These are phyloP conservation scores for Myioborus miniatus DNA, from an alignment of 2,797 vertebrate species.

Conservation along the genomic window DNA sequence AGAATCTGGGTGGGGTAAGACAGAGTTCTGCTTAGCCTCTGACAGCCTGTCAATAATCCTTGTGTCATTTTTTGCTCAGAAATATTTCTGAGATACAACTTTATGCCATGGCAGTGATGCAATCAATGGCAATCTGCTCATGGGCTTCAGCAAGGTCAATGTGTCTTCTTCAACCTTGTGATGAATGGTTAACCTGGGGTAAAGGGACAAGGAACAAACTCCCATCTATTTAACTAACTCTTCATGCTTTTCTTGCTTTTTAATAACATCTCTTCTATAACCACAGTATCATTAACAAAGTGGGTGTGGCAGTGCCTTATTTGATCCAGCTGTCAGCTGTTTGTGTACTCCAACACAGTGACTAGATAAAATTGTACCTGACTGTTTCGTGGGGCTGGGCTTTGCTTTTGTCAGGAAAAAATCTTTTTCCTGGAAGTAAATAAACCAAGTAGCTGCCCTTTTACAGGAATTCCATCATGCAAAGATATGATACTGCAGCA, in stretches of 20 bases:
- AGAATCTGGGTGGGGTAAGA: not conserved
- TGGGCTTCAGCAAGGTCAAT: not conserved
- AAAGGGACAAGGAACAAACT: not conserved
- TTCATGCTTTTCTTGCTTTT: not conserved
- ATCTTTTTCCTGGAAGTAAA: not conserved
- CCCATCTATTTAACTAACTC: not conserved
- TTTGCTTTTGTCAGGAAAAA: not conserved
- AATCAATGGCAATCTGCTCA: not conserved
- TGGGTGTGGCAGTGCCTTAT: not conserved
- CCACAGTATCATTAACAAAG: not conserved
- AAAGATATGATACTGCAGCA: not conserved
- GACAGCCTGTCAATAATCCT: not conserved
- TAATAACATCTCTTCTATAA: not conserved
- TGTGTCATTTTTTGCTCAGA: not conserved
- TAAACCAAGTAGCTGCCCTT: not conserved
- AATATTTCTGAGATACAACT: not conserved
- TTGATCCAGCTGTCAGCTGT: not conserved
- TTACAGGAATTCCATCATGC: constrained; percentile 35
- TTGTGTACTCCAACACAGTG: not conserved
- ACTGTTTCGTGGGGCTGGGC: not conserved
- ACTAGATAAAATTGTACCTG: not conserved
- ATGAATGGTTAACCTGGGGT: not conserved
- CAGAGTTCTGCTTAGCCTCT: not conserved
- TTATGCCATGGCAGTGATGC: not conserved
- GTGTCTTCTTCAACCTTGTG: not conserved